Evolutionary conservation across 2,888 invertebrate species (phyloP), one percentile per base, ranked within the genome.

Genomic region (Coecobrya sp.): DNA sequence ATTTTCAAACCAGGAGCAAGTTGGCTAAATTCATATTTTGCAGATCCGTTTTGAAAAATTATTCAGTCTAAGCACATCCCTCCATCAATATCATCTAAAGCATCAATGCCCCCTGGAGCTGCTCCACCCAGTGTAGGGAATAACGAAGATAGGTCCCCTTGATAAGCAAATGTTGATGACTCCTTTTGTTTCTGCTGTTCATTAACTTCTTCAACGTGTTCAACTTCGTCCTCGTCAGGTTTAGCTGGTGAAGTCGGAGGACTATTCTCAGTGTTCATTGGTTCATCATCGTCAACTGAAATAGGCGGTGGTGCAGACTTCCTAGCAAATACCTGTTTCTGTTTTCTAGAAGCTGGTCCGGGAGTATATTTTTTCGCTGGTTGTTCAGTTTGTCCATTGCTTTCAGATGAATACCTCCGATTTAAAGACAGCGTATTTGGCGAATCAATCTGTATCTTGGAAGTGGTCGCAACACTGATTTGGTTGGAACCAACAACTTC

Each of bases 81-180:
- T 55, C 90, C 90, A 36, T 85, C 76, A 65, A 90, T 90, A 25
- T 90, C 90, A 76, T 85, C 90, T 27, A 90, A 70, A 59, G 70
- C 89, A 27, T 84, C 89, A 8, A 89, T 52, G 3, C 90, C 90
- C 13, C 85, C 85, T 8, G 55, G 89, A 49, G 85, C 65, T 49
- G 85, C 2, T 30, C 86, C 70, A 1, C 70, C 70, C n/a, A 90
- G 16, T 0, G 90, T 36, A 10, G 90, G 79, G 42, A 90, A 90
- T 19, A 90, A 45, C 1, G 90, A 90, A 0, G 90, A 90, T 13
- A 90, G 59, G 36, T 90, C 90, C 0, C 55, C 73, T 30, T 73
- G 85, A 85, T 76, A 90, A 5, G 70, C 0, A 45, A 49, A 73
- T 16, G 49, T 13, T 36, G 73, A 0, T 27, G 73, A 10, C 13